Evolutionary conservation across 92 coral and sea anemone genomes (phyloP), one percentile per base, ranked within the genome.

Genomic region (Bergia puertoricense): DNA sequence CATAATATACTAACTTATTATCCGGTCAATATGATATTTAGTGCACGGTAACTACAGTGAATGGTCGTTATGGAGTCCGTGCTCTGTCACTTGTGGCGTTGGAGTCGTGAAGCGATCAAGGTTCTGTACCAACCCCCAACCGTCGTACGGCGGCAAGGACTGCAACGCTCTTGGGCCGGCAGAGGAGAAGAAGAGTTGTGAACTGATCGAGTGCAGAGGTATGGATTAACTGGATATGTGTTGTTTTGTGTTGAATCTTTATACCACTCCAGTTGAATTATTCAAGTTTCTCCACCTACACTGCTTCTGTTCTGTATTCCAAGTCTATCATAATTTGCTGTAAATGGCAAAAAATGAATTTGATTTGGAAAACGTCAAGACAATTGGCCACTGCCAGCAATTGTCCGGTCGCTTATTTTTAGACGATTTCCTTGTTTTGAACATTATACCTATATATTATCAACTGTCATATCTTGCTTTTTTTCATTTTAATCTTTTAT

Each of bases 31-130:
- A 44, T 71, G 38, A 71, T 16, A 7, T 15, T 13, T 30, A 94
- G 99, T 94, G 44, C 91, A 93, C 20, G 99, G 99, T 36, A 93
- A 93, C 88, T 97, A 90, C 91, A 95, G 99, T 81, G 95, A 93
- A 81, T 97, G 99, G 99, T 95, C 99, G 4, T 72, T 96, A 57
- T 97, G 99, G 99, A 86, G 95, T 57, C 98, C 98, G 39, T 97
- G 99, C 76, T 97, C 99, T 4, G 99, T 96, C 66, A 97, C 98
- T 37, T 97, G 99, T 86, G 99, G 98, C 18, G 96, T 93, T 9
- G 99, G 99, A 5, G 93, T 90, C 41, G 94, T 97, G 91, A 93
- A 92, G 85, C 89, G 99, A 42, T 90, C 91, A 51, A 89, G 99
- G 62, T 93, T 90, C 89, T 97, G 99, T 85, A 96, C 96, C 92